These are phyloP conservation scores for Euspilapteryx auroguttella DNA, from an alignment of 2,888 invertebrate species.

Conservation along the genomic window DNA sequence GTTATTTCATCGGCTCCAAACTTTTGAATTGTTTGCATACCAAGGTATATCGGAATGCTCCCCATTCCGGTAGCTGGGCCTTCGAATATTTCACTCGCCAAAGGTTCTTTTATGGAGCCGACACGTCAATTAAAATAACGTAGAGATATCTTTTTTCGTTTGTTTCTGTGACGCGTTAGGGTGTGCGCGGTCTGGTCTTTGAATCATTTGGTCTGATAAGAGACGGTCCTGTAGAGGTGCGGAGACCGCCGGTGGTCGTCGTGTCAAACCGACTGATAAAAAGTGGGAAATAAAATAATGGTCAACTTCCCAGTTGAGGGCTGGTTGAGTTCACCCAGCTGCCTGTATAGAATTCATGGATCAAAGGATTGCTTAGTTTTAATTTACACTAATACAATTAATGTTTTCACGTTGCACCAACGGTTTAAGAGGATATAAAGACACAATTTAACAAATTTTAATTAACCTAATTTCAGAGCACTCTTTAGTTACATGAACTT, in stretches of 20 bases:
- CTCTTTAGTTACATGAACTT: no score
- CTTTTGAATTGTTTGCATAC: conserved; percentile 43
- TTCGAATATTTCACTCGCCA: conserved; percentile 35
- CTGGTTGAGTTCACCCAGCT: not conserved
- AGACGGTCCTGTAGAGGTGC: conserved; percentile 28
- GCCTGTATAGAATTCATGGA: conserved; percentile 4
- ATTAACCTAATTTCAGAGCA: no score
- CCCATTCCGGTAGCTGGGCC: conserved; percentile 32
- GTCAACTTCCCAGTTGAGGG: conserved; percentile 11
- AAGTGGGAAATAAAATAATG: conserved; percentile 21
- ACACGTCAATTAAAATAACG: conserved; percentile 52
- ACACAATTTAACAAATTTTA: no score
- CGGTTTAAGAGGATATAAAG: no score
- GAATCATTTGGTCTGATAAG: conserved; percentile 49
- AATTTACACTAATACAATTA: no score
- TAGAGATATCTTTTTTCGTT: conserved; percentile 21
- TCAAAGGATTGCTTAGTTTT: no score
- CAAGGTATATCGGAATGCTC: conserved; percentile 32
- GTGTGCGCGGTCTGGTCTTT: conserved; percentile 27
- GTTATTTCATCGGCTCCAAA: no score
- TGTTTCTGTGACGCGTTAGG: conserved; percentile 30
- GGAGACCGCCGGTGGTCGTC: conserved; percentile 37
- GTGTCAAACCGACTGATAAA: conserved; percentile 26
- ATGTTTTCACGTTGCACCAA: no score
- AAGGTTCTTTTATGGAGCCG: conserved; percentile 31